These are phyloP conservation scores for Formica selysi DNA, from an alignment of 1,140 invertebrate species.

Conservation along the genomic window DNA sequence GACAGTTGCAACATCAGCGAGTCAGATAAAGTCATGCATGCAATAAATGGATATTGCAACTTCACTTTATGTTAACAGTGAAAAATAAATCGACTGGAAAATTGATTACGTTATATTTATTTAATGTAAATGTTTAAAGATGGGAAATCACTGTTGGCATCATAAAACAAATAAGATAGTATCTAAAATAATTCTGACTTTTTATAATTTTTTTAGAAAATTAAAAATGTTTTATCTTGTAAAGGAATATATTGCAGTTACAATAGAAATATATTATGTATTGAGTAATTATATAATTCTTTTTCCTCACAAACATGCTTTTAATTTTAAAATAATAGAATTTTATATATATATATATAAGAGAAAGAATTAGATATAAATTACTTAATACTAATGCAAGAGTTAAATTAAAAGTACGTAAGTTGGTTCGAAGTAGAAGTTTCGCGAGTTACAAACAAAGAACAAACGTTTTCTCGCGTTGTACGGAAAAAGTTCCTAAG, in stretches of 20 bases:
- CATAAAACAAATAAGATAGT: not conserved
- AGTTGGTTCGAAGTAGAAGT: not conserved
- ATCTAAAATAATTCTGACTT: not conserved
- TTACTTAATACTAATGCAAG: not conserved
- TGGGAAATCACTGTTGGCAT: too few relatives aligned
- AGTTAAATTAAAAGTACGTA: not conserved
- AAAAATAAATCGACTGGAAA: not conserved
- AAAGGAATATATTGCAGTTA: not conserved
- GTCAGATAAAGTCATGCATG: not conserved
- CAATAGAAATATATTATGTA: not conserved
- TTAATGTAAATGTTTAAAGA: not conserved
- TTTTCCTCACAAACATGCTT: not conserved
- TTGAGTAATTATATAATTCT: not conserved
- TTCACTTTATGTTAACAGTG: not conserved
- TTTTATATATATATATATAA: not conserved
- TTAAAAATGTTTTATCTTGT: too few relatives aligned
- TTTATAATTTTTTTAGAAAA: not conserved
- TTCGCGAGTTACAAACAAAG: not conserved
- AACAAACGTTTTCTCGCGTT: not conserved
- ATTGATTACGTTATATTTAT: not conserved
- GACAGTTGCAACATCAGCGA: not conserved
- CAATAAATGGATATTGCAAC: not conserved
- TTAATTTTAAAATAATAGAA: not conserved
- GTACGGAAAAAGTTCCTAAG: not conserved
- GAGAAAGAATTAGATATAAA: not conserved